A percentile compares a stretch with the other conserved stretches of the same genome.
Conservation (phyloP, 2,888 invertebrate genomes). For the Nowickia ferox region DNA sequence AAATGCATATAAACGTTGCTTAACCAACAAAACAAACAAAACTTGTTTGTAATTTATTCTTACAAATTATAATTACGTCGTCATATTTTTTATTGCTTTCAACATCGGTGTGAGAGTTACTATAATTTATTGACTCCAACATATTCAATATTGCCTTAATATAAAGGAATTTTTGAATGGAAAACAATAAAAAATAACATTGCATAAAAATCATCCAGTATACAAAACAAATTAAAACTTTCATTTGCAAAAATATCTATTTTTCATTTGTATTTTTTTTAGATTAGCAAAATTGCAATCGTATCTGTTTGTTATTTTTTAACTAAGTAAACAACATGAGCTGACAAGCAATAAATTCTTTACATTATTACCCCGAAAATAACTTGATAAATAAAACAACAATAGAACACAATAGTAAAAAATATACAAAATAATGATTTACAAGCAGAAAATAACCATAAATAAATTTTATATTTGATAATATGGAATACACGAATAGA, state of each 20-base stretch:
- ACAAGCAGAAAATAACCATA: constrained; percentile 33
- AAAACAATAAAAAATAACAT: too few species aligned
- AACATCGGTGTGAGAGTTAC: too few species aligned
- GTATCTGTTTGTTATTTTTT: constrained; percentile 35
- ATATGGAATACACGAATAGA: constrained; percentile 29
- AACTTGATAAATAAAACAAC: constrained; percentile 3
- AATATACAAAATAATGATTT: constrained; percentile 54
- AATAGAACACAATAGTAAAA: constrained; percentile 39
- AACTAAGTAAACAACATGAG: constrained; percentile 62
- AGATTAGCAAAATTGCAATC: constrained; percentile 6
- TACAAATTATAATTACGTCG: too few species aligned
- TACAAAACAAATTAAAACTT: not conserved
- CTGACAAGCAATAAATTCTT: constrained; percentile 70
- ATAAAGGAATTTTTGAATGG: too few species aligned
- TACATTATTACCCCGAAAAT: constrained; percentile 52
- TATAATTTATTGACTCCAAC: too few species aligned
- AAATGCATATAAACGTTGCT: too few species aligned
- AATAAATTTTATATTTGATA: constrained; percentile 25
- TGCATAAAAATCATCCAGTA: too few species aligned
- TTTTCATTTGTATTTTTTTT: not conserved
- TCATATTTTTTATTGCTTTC: too few species aligned
- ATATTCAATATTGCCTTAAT: not conserved
- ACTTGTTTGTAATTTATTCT: too few species aligned
- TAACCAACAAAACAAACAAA: too few species aligned
- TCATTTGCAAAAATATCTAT: not conserved